phyloP scores from a whole-genome alignment of 92 coral and sea anemone species.

The Ricordea florida region DNA sequence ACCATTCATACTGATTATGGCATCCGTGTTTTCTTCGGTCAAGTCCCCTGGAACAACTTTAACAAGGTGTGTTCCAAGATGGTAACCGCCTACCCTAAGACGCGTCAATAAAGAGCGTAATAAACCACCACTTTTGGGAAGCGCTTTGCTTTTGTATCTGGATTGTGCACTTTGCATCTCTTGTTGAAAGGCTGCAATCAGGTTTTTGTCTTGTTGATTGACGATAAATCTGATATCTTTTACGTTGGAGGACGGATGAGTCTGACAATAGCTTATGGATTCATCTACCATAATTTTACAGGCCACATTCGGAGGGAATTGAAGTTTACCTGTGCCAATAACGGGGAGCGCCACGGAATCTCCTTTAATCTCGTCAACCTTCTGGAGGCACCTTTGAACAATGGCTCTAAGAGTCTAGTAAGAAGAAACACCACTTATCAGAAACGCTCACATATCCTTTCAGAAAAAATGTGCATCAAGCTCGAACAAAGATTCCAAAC shows the following conservation, averaged over 20 bases:
- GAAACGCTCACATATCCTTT: background rate
- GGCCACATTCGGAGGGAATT: background rate
- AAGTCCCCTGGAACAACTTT: background rate
- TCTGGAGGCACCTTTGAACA: background rate
- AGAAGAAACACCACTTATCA: background rate
- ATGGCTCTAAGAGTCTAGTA: background rate
- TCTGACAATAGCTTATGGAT: background rate
- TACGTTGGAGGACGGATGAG: background rate
- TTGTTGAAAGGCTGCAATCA: background rate
- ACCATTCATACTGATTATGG: background rate
- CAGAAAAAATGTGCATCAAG: background rate
- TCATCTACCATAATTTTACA: background rate
- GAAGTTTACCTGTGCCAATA: background rate
- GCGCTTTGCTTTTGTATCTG: background rate
- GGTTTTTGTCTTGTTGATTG: too few species aligned
- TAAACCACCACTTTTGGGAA: too few species aligned
- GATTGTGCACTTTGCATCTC: background rate
- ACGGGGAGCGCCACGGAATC: background rate
- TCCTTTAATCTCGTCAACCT: background rate
- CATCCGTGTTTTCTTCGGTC: slow-evolving; percentile 8
- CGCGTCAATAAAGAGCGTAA: too few species aligned
- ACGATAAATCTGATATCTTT: too few species aligned
- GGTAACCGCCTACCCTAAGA: too few species aligned
- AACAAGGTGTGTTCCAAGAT: too few species aligned
- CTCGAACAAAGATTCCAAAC: background rate